These are phyloP conservation scores for Drosophila arizonae DNA, from an alignment of 1,140 invertebrate species.

Conservation along the genomic window DNA sequence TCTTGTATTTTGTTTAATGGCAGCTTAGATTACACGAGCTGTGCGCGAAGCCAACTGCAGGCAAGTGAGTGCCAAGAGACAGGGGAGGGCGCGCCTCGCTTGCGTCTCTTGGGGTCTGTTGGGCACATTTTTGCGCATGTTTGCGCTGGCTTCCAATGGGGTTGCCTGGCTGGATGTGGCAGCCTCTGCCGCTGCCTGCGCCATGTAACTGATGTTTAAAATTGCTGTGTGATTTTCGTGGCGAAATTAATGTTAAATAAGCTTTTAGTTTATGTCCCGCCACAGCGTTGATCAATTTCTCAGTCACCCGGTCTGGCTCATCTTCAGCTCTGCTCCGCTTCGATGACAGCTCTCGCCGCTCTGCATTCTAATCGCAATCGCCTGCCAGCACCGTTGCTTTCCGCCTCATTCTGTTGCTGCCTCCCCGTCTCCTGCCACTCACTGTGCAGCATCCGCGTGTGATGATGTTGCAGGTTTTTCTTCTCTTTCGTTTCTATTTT, in stretches of 20 bases:
- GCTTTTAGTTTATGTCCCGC: conserved; percentile 81
- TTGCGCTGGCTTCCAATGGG: conserved; percentile 63
- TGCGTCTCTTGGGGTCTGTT: not conserved
- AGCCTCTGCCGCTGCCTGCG: conserved; percentile 4
- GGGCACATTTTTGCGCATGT: conserved; percentile 62
- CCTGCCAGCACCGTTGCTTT: conserved; percentile 21
- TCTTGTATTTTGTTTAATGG: conserved; percentile 81
- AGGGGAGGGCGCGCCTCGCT: not conserved
- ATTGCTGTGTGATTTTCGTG: conserved; percentile 81
- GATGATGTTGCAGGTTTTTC: conserved; percentile 56
- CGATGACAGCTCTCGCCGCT: not conserved
- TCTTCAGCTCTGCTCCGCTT: conserved; percentile 36
- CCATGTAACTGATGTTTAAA: conserved; percentile 76
- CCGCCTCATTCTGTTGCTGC: not conserved
- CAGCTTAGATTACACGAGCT: conserved; percentile 76
- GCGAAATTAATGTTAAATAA: conserved; percentile 82
- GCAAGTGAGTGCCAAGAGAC: not conserved
- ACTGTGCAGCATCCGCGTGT: conserved; percentile 34
- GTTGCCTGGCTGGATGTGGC: conserved; percentile 10
- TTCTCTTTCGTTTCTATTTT: not conserved
- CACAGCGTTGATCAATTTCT: conserved; percentile 79
- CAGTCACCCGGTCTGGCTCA: conserved; percentile 66
- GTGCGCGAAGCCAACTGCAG: conserved; percentile 26
- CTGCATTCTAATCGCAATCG: conserved; percentile 45
- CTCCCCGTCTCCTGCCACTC: not conserved